A percentile compares a stretch with the other conserved stretches of the same genome.
phyloP scores from a whole-genome alignment of 1,140 invertebrate genomes.

The Drosophila seguyi region DNA sequence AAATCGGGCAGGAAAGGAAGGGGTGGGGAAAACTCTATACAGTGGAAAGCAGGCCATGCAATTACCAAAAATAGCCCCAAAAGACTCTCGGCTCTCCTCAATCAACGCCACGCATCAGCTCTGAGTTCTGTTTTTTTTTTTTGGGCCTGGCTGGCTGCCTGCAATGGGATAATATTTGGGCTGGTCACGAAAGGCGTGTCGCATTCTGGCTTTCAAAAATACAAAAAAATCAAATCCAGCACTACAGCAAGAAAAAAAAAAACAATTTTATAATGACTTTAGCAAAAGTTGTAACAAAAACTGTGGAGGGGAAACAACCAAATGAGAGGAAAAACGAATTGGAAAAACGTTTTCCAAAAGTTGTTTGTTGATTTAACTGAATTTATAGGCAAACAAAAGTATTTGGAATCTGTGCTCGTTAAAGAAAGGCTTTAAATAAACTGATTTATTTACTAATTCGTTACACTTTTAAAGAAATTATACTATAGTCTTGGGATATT shows the following conservation, averaged over 20 bases:
- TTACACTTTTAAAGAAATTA: background rate
- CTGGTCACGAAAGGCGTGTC: constrained; percentile 48
- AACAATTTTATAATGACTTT: constrained; percentile 22
- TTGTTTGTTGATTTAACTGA: constrained; percentile 15
- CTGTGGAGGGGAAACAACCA: background rate
- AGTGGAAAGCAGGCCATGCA: constrained; percentile 71
- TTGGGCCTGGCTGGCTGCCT: constrained; percentile 19
- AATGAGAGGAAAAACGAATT: constrained; percentile 17
- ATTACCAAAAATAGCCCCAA: constrained; percentile 76
- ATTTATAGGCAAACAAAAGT: constrained; percentile 14
- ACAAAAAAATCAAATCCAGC: constrained; percentile 4
- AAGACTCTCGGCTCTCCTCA: constrained; percentile 45
- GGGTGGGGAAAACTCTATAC: constrained; percentile 20
- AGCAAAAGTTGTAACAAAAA: constrained; percentile 11
- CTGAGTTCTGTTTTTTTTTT: constrained; percentile 8
- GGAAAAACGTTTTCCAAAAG: constrained; percentile 12
- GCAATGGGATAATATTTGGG: constrained; percentile 42
- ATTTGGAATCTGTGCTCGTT: background rate
- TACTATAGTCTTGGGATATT: background rate
- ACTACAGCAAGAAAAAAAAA: background rate
- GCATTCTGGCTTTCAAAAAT: constrained; percentile 27
- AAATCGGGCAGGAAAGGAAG: constrained; percentile 8
- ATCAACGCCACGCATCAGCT: constrained; percentile 50
- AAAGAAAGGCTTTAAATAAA: background rate
- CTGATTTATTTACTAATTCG: background rate